Evolutionary conservation across 2,113 vertebrate genomes (phyloP).

Genomic region (Phalacrocorax aristotelis): DNA sequence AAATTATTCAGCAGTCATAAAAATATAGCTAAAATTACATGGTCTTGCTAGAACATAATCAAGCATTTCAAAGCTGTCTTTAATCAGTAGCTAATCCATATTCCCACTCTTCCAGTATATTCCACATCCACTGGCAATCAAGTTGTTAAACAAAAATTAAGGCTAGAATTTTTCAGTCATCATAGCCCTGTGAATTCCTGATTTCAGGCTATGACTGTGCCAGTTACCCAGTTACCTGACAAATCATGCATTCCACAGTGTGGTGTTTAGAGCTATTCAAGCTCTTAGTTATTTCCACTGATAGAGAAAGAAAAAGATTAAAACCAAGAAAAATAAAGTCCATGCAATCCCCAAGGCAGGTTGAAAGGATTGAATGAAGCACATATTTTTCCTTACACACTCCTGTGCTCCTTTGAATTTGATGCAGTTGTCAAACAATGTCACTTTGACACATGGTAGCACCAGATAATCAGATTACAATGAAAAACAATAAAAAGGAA

Average conservation of each 20-base stretch:
- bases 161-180: not conserved
- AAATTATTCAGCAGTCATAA: not conserved
- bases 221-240: not conserved
- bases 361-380: not conserved
- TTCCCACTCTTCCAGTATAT: not conserved
- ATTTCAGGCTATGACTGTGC: not conserved
- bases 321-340: not conserved
- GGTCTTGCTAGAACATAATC: not conserved
- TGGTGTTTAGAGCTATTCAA: not conserved
- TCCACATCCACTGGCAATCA: not conserved
- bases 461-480: slow-evolving; percentile 56
- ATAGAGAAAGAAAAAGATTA: not conserved
- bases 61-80: not conserved
- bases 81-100: not conserved
- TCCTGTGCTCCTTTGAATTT: slow-evolving; percentile 8
- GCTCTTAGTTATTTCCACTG: not conserved
- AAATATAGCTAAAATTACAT: not conserved
- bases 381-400: not conserved
- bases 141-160: not conserved
- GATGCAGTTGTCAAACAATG: slow-evolving; percentile 49
- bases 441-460: slow-evolving; percentile 49
- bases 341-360: not conserved
- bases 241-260: not conserved
- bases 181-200: not conserved
- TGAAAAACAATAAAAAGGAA: slow-evolving; percentile 43